Base-by-base conservation (phyloP, 2,888 invertebrate genomes). In the Griposia aprilina region DNA sequence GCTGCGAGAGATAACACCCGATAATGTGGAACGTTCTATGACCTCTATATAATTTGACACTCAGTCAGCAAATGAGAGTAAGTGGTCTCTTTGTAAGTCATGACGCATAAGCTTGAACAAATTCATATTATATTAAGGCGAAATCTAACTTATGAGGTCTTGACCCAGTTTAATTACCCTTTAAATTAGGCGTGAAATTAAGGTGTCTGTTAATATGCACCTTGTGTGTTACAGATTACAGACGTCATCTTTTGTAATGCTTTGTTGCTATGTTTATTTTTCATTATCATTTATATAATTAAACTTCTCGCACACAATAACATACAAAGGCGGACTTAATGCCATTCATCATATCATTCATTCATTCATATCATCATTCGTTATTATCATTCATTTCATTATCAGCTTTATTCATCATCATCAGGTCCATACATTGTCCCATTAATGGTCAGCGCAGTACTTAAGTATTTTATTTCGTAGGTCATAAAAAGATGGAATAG, bases 141-240 rank as follows among this genome's bases (percentile, higher is more conserved):
- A 17, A 65, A 59, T 60, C 23, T 57, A 23, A 83, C 30, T 52
- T 74, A 62, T 30, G 77, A 73, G 81, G 72, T 77, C 63, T 59
- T 50, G 66, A 70, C 68, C 83, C 62, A 81, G 80, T 70, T 76
- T 60, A 84, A 81, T 84, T 84, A 66, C 50, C 62, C 50, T 45
- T 50, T 83, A 57, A 80, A 83, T 68, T 80, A 50, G 30, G 50
- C 10, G 79, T 57, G 45, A 78, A 84, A 80, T 80, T 30, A 30
- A 79, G 67, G 68, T 80, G 67, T 48, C 84, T 45, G 41, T 63
- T 82, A 78, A 78, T 45, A 23, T 68, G 84, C 41, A 57, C 30
- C 23, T 45, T 52, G 50, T 45, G 45, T 57, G 26, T 17, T 45
- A 45, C 23, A 1, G n/a, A 36, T 17, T 45, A 45, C 23, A 1